phyloP scores from a whole-genome alignment of 2,888 invertebrate species.

The Pristionchus arcanus region DNA sequence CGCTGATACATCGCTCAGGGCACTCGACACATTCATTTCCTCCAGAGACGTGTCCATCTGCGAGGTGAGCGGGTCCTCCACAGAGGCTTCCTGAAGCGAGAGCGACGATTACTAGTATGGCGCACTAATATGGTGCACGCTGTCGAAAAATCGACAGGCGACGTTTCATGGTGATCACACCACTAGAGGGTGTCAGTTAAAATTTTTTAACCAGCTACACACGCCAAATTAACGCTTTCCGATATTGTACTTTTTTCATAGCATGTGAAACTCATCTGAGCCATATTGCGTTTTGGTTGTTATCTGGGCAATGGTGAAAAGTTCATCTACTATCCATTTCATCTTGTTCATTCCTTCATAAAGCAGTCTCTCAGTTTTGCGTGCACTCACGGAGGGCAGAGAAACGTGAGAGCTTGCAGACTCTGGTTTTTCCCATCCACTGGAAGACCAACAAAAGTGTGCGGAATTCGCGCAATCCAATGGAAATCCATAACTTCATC shows the following conservation, averaged over 20 bases:
- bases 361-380: too few relatives aligned
- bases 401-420: too few relatives aligned
- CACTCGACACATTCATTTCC: not conserved
- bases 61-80: not conserved
- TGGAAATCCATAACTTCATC: too few relatives aligned
- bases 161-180: not conserved
- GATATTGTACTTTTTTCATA: not conserved
- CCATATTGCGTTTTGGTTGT: not conserved
- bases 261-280: not conserved
- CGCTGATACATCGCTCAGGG: not conserved
- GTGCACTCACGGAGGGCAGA: too few relatives aligned
- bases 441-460: not conserved
- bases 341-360: too few relatives aligned
- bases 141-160: not conserved
- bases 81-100: not conserved
- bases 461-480: not conserved
- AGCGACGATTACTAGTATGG: not conserved
- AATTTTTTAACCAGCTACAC: too few relatives aligned
- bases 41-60: not conserved
- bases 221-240: not conserved
- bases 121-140: not conserved
- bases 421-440: not conserved
- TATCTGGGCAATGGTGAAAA: too few relatives aligned
- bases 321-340: too few relatives aligned
- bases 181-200: not conserved